Conservation (phyloP, 2,888 invertebrate genomes). For the Suillia variegata region DNA sequence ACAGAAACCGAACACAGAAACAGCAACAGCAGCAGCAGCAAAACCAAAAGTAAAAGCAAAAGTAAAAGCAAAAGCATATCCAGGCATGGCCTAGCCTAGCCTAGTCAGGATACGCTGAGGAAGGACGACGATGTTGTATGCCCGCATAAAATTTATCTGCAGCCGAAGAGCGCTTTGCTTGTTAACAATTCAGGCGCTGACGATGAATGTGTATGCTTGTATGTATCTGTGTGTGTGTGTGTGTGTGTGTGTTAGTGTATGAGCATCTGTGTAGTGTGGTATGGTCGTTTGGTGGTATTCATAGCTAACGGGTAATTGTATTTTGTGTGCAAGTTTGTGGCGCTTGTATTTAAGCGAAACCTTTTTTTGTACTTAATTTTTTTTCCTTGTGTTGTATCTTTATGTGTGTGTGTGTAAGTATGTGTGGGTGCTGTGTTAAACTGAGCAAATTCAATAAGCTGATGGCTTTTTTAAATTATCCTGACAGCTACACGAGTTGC, state of each 20-base stretch:
- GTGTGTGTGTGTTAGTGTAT: too few species aligned
- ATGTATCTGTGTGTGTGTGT: too few species aligned
- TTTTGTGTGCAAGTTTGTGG: not conserved
- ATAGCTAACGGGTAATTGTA: constrained; percentile 40
- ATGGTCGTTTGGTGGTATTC: not conserved
- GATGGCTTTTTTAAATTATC: constrained; percentile 40
- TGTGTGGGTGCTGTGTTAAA: constrained; percentile 36
- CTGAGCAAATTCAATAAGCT: constrained; percentile 52
- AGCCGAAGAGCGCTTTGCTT: not conserved
- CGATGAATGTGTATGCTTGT: too few species aligned
- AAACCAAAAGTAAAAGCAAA: too few species aligned
- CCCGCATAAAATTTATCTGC: not conserved
- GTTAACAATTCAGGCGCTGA: not conserved
- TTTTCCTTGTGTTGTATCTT: not conserved
- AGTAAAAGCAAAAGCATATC: too few species aligned
- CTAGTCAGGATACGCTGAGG: not conserved
- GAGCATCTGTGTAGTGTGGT: too few species aligned
- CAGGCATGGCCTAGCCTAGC: not conserved
- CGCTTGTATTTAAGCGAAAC: too few species aligned
- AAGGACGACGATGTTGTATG: not conserved
- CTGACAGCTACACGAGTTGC: not conserved
- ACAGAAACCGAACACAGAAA: constrained; percentile 26
- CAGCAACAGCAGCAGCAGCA: too few species aligned
- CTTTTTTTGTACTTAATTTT: too few species aligned
- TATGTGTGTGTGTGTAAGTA: constrained; percentile 1